Conservation (phyloP, 1,140 invertebrate species). For the Eupeodes corollae region DNA sequence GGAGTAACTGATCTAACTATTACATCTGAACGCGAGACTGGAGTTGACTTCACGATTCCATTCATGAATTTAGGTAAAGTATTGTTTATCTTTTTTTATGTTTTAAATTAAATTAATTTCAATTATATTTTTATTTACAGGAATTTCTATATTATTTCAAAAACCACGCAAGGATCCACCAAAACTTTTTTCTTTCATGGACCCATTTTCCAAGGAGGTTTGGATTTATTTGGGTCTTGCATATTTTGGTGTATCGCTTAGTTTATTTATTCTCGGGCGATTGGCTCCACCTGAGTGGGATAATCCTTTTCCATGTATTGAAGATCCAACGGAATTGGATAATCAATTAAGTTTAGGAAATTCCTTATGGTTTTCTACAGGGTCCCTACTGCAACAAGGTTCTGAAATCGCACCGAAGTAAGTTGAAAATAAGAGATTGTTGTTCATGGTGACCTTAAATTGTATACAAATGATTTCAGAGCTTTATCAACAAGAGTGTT, state of each 20-base stretch:
- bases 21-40: slow-evolving; percentile 68
- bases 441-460: background rate
- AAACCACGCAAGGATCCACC: slow-evolving; percentile 68
- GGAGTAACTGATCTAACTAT: slow-evolving; percentile 86
- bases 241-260: slow-evolving; percentile 64
- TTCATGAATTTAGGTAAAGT: slow-evolving; percentile 71
- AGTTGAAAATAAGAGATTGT: slow-evolving; percentile 16
- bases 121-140: slow-evolving; percentile 30
- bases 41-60: slow-evolving; percentile 81
- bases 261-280: slow-evolving; percentile 69
- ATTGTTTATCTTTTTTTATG: too few relatives aligned
- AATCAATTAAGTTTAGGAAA: slow-evolving; percentile 78
- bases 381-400: slow-evolving; percentile 72
- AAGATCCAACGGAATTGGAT: slow-evolving; percentile 59
- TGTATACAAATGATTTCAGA: slow-evolving; percentile 21
- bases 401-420: slow-evolving; percentile 72
- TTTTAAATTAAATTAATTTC: background rate
- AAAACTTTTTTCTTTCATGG: slow-evolving; percentile 76
- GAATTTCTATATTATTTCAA: slow-evolving; percentile 75
- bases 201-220: slow-evolving; percentile 72
- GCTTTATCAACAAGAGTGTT: slow-evolving; percentile 68
- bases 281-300: slow-evolving; percentile 73
- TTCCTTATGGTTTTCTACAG: slow-evolving; percentile 73
- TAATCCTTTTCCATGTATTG: slow-evolving; percentile 68
- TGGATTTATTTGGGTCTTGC: slow-evolving; percentile 69